Conservation (phyloP, 2,113 vertebrate species). For the Mus spicilegus region DNA sequence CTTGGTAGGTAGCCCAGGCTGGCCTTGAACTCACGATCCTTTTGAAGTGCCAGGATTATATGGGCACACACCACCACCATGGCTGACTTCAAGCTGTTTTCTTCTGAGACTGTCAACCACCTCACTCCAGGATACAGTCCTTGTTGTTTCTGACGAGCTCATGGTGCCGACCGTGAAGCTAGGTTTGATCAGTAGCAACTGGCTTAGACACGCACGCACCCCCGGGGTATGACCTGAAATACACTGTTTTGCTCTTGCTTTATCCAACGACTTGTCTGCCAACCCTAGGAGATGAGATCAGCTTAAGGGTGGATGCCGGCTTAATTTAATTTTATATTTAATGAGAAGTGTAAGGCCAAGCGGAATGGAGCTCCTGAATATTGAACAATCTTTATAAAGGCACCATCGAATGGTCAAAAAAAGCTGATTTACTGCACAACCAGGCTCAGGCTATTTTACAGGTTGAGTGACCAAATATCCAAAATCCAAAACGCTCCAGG, state of each 20-base stretch:
- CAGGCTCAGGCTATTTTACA: slow-evolving; percentile 39
- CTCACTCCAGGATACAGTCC: neutral
- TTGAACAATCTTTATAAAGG: slow-evolving; percentile 29
- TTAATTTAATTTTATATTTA: slow-evolving; percentile 49
- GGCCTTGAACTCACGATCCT: neutral
- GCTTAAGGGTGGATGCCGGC: neutral
- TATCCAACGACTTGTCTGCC: neutral
- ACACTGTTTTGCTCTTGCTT: neutral
- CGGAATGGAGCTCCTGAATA: slow-evolving; percentile 35
- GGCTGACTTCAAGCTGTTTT: neutral
- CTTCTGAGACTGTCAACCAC: slow-evolving; percentile 29
- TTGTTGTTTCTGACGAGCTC: neutral
- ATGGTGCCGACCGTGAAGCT: neutral
- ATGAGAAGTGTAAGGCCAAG: neutral
- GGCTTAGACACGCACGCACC: neutral
- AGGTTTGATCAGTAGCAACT: neutral
- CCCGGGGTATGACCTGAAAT: neutral
- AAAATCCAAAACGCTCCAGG: neutral
- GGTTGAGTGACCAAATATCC: neutral
- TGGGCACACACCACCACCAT: neutral
- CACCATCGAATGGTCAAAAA: slow-evolving; percentile 15
- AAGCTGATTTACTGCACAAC: slow-evolving; percentile 22
- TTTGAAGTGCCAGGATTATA: neutral
- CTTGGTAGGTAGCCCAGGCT: neutral
- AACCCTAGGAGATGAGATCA: neutral